These are phyloP conservation scores for Dermatemys mawii DNA, from an alignment of 2,113 vertebrate species.

Conservation along the genomic window DNA sequence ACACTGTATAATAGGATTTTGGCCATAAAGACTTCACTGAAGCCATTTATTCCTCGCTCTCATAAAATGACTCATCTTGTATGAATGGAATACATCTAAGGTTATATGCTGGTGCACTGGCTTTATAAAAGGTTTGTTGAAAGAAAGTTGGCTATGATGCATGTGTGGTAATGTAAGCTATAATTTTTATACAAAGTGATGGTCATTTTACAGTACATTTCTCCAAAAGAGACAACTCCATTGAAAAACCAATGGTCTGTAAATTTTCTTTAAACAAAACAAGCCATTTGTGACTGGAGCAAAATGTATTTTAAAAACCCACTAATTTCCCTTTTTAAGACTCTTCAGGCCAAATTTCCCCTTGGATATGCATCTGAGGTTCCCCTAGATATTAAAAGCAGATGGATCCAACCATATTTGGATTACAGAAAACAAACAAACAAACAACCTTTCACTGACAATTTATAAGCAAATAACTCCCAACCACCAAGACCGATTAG, in stretches of 20 bases:
- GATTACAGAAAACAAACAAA: not conserved
- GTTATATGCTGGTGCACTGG: not conserved
- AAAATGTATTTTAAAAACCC: not conserved
- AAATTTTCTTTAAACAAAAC: not conserved
- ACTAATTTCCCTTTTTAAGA: not conserved
- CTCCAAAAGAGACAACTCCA: not conserved
- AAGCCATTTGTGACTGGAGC: not conserved
- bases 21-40: not conserved
- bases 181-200: not conserved
- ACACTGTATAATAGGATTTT: not conserved
- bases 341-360: not conserved
- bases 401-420: not conserved
- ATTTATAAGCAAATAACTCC: not conserved
- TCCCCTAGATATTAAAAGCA: not conserved
- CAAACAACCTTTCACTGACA: not conserved
- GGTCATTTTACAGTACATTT: not conserved
- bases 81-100: conserved; percentile 23
- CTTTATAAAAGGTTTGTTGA: not conserved
- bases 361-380: not conserved
- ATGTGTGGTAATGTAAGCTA: not conserved
- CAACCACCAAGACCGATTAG: conserved; percentile 10
- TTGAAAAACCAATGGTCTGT: not conserved
- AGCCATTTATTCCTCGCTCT: not conserved
- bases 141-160: not conserved
- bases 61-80: conserved; percentile 6